Evolutionary conservation across 1,140 invertebrate species (phyloP).

Genomic region (Trichoplusia ni): DNA sequence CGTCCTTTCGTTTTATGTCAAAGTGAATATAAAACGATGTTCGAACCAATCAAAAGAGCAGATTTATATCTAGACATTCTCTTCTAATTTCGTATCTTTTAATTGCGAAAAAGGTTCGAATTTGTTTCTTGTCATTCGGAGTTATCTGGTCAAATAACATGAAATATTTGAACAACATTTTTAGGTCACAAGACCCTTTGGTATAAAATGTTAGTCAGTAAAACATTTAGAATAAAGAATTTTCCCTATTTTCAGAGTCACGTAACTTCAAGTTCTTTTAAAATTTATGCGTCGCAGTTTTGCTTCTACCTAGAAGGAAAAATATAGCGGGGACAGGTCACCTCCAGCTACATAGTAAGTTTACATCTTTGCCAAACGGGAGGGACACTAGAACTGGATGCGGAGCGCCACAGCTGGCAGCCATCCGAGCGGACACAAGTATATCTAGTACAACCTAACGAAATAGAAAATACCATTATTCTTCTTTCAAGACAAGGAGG

Average conservation of each 20-base stretch:
- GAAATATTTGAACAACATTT: no score
- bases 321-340: conserved; percentile 1
- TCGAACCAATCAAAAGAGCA: conserved; percentile 12
- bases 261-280: neutral
- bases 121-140: no score
- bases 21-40: conserved; percentile 23
- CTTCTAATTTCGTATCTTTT: no score
- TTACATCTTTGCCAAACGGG: conserved; percentile 49
- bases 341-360: conserved; percentile 31
- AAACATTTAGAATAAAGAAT: conserved; percentile 2
- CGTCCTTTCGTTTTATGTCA: conserved; percentile 21
- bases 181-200: no score
- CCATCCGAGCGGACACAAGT: conserved; percentile 68
- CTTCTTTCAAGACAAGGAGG: conserved; percentile 71
- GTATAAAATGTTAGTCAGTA: no score
- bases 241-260: neutral
- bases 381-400: conserved; percentile 43
- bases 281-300: conserved; percentile 5
- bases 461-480: conserved; percentile 79
- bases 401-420: conserved; percentile 63
- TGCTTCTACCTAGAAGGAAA: neutral
- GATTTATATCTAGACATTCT: no score
- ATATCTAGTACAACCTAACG: conserved; percentile 67
- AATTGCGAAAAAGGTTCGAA: conserved; percentile 9
- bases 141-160: no score